phyloP scores from a whole-genome alignment of 2,888 invertebrate genomes.

The Sturmia bella region DNA sequence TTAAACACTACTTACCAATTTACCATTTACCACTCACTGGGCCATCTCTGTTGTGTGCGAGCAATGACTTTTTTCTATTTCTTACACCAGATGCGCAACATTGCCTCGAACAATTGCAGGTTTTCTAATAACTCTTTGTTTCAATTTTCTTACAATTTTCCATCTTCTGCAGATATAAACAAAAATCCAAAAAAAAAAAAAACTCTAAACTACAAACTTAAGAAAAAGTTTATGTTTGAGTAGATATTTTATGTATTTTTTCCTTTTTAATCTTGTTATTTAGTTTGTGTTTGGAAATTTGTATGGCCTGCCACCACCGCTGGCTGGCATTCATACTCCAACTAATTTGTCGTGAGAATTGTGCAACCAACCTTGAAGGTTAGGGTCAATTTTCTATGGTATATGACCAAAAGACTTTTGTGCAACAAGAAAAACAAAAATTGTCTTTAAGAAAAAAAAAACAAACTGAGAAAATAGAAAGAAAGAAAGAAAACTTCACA shows the following conservation, averaged over 20 bases:
- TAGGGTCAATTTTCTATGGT: conserved; percentile 65
- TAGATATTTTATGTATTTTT: conserved; percentile 53
- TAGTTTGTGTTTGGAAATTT: conserved; percentile 28
- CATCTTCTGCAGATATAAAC: conserved; percentile 15
- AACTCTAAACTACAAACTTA: background rate
- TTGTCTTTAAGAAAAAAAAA: conserved; percentile 17
- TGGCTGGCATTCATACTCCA: conserved; percentile 28
- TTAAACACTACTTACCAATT: no score
- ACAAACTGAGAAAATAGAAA: background rate
- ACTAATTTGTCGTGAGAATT: conserved; percentile 70
- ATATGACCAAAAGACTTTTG: conserved; percentile 45
- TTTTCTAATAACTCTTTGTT: conserved; percentile 32
- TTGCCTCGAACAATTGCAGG: conserved; percentile 57
- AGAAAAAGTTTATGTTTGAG: conserved; percentile 57
- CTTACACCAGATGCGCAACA: conserved; percentile 54
- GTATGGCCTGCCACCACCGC: background rate
- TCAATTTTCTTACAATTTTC: conserved; percentile 41
- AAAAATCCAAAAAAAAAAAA: background rate
- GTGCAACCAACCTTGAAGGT: conserved; percentile 69
- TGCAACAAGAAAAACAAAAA: conserved; percentile 11
- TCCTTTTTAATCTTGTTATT: conserved; percentile 36
- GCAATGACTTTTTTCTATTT: conserved; percentile 19
- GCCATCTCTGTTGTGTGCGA: background rate
- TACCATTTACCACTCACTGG: background rate
- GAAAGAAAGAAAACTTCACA: conserved; percentile 15